Conservation (phyloP, 2,797 vertebrate species). For the Cyclura pinguis region DNA sequence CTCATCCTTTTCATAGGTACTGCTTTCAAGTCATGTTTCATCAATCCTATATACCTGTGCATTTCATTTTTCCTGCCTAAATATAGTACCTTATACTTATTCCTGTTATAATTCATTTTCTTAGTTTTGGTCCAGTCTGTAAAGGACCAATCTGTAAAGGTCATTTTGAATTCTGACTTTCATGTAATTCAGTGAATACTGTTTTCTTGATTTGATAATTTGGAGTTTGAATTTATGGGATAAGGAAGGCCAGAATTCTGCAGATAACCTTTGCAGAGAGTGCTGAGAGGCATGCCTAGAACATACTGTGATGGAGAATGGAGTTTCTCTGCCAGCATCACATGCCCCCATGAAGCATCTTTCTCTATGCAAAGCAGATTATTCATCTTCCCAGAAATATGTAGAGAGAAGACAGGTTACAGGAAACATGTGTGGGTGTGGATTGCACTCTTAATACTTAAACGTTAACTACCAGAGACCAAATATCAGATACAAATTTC, state of each 20-base stretch:
- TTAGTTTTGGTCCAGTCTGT: no score
- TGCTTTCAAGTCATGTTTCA: no score
- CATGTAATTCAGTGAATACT: no score
- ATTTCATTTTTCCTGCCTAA: no score
- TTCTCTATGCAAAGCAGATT: background rate
- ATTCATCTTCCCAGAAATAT: background rate
- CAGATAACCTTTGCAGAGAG: background rate
- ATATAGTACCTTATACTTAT: no score
- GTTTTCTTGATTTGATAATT: background rate
- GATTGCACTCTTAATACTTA: background rate
- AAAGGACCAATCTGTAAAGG: no score
- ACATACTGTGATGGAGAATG: background rate
- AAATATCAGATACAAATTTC: background rate
- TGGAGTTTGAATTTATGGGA: background rate
- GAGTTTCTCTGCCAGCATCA: background rate
- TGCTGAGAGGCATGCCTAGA: no score
- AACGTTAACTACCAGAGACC: background rate
- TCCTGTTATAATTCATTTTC: no score
- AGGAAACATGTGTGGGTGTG: background rate
- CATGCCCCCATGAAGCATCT: no score
- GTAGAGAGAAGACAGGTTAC: background rate
- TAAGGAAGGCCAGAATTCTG: background rate
- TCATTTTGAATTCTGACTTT: no score
- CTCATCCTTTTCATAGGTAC: no score
- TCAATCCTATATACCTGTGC: no score